These are phyloP conservation scores for Fukomys damarensis DNA, from an alignment of 2,113 vertebrate species.

Conservation along the genomic window DNA sequence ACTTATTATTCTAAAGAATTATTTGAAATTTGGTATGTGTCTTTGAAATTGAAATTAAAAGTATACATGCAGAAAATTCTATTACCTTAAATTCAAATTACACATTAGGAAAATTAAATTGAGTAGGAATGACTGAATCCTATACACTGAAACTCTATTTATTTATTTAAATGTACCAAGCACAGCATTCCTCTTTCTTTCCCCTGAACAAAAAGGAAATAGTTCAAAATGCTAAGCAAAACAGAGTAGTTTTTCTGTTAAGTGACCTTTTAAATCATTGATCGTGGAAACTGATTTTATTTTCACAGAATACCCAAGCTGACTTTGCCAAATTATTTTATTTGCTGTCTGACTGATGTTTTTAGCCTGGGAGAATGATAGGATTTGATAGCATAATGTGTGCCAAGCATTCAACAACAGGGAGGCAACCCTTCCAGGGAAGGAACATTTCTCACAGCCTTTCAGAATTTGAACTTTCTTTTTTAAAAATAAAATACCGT, in stretches of 20 bases:
- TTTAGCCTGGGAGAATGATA: conserved; percentile 15
- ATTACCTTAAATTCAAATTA: not conserved
- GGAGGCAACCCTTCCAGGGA: conserved; percentile 13
- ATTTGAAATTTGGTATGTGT: not conserved
- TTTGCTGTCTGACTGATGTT: conserved; percentile 62
- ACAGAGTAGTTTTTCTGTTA: not conserved
- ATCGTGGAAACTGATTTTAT: conserved; percentile 49
- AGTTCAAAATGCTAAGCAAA: conserved; percentile 58
- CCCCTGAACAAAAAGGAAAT: not conserved
- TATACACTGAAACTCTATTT: not conserved
- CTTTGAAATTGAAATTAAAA: not conserved
- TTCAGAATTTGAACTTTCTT: conserved; percentile 10
- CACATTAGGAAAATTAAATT: not conserved
- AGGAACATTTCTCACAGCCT: conserved; percentile 10
- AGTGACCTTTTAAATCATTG: conserved; percentile 64
- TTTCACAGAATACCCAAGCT: conserved; percentile 30
- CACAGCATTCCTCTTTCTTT: not conserved
- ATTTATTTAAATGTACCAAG: not conserved
- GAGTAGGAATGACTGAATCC: not conserved
- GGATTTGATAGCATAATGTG: not conserved
- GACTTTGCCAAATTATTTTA: conserved; percentile 63
- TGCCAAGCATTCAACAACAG: conserved; percentile 43
- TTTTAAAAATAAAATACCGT: not conserved
- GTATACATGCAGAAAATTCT: not conserved
- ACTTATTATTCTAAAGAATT: not conserved